Evolutionary conservation across 1,140 invertebrate species (phyloP).

Genomic region (Leptopilina clavipes): DNA sequence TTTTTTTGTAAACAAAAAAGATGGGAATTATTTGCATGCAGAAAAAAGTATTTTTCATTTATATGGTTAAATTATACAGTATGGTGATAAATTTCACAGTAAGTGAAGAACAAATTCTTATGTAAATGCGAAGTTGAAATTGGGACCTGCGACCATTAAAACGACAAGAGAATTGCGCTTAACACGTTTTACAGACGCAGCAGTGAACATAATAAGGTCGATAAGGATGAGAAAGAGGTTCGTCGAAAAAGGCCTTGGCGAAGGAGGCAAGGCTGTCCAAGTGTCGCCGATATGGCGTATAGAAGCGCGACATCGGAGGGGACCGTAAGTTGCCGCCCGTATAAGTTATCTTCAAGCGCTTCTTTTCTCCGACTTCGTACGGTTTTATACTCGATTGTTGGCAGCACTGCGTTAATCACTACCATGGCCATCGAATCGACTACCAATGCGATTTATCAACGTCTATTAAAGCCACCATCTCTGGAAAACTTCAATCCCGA

Average conservation of each 20-base stretch:
- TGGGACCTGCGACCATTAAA: conserved; percentile 32
- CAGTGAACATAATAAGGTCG: conserved; percentile 28
- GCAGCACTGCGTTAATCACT: conserved; percentile 53
- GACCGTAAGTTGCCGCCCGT: conserved; percentile 49
- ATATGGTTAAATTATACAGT: too few species aligned
- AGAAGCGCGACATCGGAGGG: conserved; percentile 25
- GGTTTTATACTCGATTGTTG: too few species aligned
- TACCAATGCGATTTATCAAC: conserved; percentile 54
- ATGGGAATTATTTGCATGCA: too few species aligned
- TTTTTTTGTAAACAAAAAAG: too few species aligned
- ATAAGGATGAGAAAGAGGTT: conserved; percentile 31
- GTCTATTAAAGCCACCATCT: conserved; percentile 47
- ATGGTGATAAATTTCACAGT: not conserved
- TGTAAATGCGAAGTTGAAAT: conserved; percentile 24
- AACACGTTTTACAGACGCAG: conserved; percentile 10
- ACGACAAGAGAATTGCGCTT: conserved; percentile 21
- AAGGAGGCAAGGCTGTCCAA: conserved; percentile 26
- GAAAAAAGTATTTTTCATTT: too few species aligned
- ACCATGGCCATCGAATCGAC: conserved; percentile 46
- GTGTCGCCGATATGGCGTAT: conserved; percentile 29
- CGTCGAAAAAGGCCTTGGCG: conserved; percentile 24
- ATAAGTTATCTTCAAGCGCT: conserved; percentile 41
- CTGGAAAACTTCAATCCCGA: conserved; percentile 23
- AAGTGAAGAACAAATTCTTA: conserved; percentile 25
- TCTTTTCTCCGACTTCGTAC: too few species aligned